Percentiles rank a stretch among this genome's conserved stretches.
Evolutionary conservation across 2,113 vertebrate genomes (phyloP).

Genomic region (Morone saxatilis): DNA sequence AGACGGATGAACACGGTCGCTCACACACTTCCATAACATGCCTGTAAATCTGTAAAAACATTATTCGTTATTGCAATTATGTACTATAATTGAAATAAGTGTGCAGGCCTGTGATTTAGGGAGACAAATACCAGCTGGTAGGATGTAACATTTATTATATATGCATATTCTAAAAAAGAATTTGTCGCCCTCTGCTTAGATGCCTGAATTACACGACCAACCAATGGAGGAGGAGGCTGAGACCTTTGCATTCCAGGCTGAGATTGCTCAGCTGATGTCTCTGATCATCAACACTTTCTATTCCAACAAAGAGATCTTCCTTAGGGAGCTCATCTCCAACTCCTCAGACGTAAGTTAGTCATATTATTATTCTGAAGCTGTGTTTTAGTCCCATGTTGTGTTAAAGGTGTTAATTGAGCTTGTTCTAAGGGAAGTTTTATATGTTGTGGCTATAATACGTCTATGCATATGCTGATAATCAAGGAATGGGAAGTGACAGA

Average conservation of each 20-base stretch:
- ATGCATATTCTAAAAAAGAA: not conserved
- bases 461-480: not conserved
- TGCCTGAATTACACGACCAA: conserved; percentile 83
- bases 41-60: not conserved
- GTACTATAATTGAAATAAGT: not conserved
- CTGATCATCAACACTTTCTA: conserved; percentile 90
- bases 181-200: conserved; percentile 68
- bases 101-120: not conserved
- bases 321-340: conserved; percentile 88
- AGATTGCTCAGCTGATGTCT: conserved; percentile 90
- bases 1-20: not conserved
- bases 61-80: too few species aligned
- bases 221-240: conserved; percentile 86
- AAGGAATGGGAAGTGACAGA: not conserved
- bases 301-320: conserved; percentile 90
- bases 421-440: not conserved
- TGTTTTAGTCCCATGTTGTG: not conserved
- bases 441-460: not conserved
- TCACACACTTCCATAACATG: not conserved
- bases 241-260: conserved; percentile 89
- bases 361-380: not conserved
- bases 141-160: not conserved
- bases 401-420: not conserved
- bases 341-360: conserved; percentile 85
- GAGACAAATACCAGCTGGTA: not conserved